Base-by-base conservation (phyloP, 2,113 vertebrate genomes). In the Sinocyclocheilus rhinocerous region DNA sequence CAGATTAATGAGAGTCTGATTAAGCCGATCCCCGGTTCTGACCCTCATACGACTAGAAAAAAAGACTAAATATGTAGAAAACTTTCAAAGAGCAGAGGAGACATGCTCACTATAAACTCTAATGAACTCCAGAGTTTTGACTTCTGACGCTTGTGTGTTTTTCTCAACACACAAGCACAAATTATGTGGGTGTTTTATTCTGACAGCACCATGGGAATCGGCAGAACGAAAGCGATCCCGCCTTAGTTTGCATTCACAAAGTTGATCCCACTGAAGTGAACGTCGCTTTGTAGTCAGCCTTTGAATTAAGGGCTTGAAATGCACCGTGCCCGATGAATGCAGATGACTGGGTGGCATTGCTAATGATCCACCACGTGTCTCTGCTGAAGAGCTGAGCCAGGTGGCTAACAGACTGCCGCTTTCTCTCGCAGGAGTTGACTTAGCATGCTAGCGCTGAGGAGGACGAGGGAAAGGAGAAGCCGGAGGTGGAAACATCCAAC, bases 181-280 rank as follows among this genome's bases (percentile, higher is more conserved):
- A 76, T 83, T 8, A 33, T 16, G 85, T 75, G 70, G 86, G 86
- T 63, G 81, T 73, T 67, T 84, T 16, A 77, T 65, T 65, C 70
- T 73, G 84, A 84, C 84, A 26, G 33, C 63, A 24, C 76, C 85
- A 78, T 67, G 52, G 86, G 86, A 81, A 87, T 69, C 2, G 69
- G 63, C 78, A 69, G 78, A 83, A 48, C 33, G 29, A 42, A 82
- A 82, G 45, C 15, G 69, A 88, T 84, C 81, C 78, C 20, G 69
- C 80, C 81, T 87, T 82, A 33, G 81, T 87, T 88, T 67, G 80
- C 55, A 89, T 88, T 90, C 83, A 85, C 84, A 81, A 69, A 89
- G 82, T 77, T 42, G 65, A 45, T n/a, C 63, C 73, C 73, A 84
- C 61, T 85, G 65, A 76, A 61, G 76, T 65, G 55, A 10, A 59